phyloP scores from a whole-genome alignment of 2,113 vertebrate genomes.

The Nipponia nippon region DNA sequence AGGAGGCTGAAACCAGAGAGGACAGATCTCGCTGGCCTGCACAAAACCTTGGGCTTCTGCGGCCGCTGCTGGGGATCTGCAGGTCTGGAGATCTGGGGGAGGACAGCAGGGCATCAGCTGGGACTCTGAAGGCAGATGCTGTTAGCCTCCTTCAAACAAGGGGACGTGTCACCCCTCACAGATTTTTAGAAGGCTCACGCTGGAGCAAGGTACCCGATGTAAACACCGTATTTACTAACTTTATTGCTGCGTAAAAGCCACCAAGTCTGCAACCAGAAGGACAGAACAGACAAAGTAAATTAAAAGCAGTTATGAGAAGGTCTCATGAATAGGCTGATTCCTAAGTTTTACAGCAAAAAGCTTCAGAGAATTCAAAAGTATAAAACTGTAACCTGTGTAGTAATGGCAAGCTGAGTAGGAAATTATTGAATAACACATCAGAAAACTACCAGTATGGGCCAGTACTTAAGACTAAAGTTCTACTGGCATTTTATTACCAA shows the following conservation, averaged over 20 bases:
- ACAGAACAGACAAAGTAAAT: neutral
- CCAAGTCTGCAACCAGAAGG: neutral
- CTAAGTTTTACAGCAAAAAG: neutral
- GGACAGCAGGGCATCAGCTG: neutral
- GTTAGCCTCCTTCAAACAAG: neutral
- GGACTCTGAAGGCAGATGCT: neutral
- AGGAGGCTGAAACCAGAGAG: neutral
- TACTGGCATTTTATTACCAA: neutral
- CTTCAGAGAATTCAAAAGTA: neutral
- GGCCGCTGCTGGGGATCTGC: neutral
- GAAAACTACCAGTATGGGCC: neutral
- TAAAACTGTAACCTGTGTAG: too few species aligned
- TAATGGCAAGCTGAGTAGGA: neutral
- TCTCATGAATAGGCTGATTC: neutral
- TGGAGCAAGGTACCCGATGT: neutral
- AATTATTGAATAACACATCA: neutral
- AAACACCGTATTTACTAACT: neutral
- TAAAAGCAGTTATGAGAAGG: neutral
- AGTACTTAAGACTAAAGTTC: neutral
- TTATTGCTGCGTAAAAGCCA: neutral
- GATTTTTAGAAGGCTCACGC: neutral
- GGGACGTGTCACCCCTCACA: rapidly evolving
- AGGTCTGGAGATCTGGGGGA: neutral
- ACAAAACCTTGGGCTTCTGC: neutral
- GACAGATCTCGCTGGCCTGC: neutral